phyloP scores from a whole-genome alignment of 2,888 invertebrate species.

The Scaptomyza cyrtandrae region DNA sequence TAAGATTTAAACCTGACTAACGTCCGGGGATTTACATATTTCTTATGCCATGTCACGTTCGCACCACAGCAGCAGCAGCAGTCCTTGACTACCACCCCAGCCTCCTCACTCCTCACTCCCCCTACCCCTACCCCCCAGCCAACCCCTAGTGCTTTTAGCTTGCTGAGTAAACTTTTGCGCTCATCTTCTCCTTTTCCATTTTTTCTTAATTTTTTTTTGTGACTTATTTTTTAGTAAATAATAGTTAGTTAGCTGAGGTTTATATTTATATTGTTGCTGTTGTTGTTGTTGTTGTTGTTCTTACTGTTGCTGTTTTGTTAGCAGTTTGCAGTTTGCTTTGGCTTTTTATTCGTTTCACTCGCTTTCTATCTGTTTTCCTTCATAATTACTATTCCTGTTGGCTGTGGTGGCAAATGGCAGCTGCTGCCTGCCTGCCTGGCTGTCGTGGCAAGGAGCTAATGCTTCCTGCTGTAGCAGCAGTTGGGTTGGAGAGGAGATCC shows the following conservation, averaged over 20 bases:
- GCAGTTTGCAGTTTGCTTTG: slow-evolving; percentile 38
- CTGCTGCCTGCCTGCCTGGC: slow-evolving; percentile 47
- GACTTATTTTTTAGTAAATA: slow-evolving; percentile 79
- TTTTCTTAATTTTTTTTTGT: slow-evolving; percentile 32
- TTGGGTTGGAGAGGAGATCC: slow-evolving; percentile 30
- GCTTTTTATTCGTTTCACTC: slow-evolving; percentile 15
- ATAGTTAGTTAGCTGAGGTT: slow-evolving; percentile 75
- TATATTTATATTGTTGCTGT: slow-evolving; percentile 47
- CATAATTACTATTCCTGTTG: slow-evolving; percentile 64
- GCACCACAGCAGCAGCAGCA: slow-evolving; percentile 23
- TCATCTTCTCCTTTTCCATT: background rate
- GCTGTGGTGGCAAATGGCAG: slow-evolving; percentile 56
- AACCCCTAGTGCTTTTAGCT: background rate
- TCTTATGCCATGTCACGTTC: slow-evolving; percentile 65
- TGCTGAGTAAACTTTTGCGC: slow-evolving; percentile 39
- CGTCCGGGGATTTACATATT: slow-evolving; percentile 60
- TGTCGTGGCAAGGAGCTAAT: slow-evolving; percentile 33
- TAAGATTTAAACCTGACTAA: slow-evolving; percentile 63
- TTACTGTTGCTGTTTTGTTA: slow-evolving; percentile 27
- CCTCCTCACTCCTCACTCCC: background rate
- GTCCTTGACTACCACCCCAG: slow-evolving; percentile 26
- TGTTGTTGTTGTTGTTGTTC: background rate
- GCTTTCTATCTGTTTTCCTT: slow-evolving; percentile 51
- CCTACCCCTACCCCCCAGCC: background rate
- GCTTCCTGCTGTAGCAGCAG: slow-evolving; percentile 30